phyloP scores from a whole-genome alignment of 2,797 vertebrate genomes.

The Sebastes oblongus region DNA sequence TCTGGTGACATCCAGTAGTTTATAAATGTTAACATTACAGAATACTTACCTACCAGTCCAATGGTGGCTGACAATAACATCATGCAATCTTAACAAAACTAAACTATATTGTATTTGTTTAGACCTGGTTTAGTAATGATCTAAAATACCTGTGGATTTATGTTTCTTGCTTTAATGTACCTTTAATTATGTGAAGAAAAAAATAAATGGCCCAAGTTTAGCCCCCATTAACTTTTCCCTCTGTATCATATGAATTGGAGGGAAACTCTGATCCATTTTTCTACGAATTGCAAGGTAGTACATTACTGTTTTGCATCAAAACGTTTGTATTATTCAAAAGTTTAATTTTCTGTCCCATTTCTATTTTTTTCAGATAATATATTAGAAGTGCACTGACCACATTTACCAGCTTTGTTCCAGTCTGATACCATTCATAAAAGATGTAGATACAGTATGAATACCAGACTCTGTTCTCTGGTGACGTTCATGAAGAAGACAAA shows the following conservation, averaged over 20 bases:
- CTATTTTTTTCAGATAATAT: background rate
- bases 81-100: background rate
- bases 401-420: background rate
- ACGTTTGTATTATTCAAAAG: background rate
- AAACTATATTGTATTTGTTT: background rate
- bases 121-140: background rate
- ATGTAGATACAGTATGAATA: background rate
- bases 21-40: background rate
- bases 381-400: background rate
- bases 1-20: background rate
- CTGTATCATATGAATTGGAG: background rate
- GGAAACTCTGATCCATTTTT: background rate
- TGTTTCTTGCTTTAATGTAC: background rate
- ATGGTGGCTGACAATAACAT: background rate
- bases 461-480: background rate
- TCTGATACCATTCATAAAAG: background rate
- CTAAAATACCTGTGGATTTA: background rate
- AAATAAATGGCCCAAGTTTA: background rate
- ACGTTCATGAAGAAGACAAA: background rate
- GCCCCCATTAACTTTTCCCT: background rate
- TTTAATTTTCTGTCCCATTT: background rate
- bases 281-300: background rate
- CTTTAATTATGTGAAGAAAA: background rate
- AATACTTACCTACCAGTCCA: background rate
- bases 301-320: background rate